phyloP scores from a whole-genome alignment of 2,888 invertebrate species.

The Dolichopus griseipennis region DNA sequence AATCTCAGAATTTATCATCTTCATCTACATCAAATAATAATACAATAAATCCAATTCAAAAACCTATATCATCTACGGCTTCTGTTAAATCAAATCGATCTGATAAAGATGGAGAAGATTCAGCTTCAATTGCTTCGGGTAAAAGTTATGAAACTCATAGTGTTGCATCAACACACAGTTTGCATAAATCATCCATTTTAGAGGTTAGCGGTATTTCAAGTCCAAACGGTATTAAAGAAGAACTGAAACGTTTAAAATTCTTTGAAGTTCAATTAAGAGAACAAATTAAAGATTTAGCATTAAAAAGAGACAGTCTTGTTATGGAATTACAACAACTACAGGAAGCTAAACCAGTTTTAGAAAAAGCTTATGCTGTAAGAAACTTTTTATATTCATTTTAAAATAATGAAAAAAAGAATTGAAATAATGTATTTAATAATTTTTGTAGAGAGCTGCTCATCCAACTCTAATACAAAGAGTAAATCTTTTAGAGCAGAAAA shows the following conservation, averaged over 20 bases:
- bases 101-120: constrained; percentile 32
- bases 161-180: constrained; percentile 36
- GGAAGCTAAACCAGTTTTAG: constrained; percentile 42
- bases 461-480: constrained; percentile 41
- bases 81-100: constrained; percentile 8
- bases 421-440: not conserved
- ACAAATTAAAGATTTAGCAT: constrained; percentile 39
- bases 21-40: constrained; percentile 16
- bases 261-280: constrained; percentile 41
- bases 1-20: constrained; percentile 27
- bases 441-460: constrained; percentile 38
- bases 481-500: constrained; percentile 52
- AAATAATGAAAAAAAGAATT: not conserved
- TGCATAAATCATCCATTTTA: constrained; percentile 28
- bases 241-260: constrained; percentile 39
- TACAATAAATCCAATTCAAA: constrained; percentile 26
- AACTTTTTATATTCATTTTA: not conserved
- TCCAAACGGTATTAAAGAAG: constrained; percentile 38
- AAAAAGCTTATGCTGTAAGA: constrained; percentile 43
- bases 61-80: constrained; percentile 27
- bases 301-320: constrained; percentile 42
- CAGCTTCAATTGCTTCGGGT: constrained; percentile 36
- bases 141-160: constrained; percentile 40
- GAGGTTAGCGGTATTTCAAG: constrained; percentile 30
- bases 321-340: constrained; percentile 44